Base-by-base conservation (phyloP, 2,113 vertebrate genomes). In the Platichthys flesus region DNA sequence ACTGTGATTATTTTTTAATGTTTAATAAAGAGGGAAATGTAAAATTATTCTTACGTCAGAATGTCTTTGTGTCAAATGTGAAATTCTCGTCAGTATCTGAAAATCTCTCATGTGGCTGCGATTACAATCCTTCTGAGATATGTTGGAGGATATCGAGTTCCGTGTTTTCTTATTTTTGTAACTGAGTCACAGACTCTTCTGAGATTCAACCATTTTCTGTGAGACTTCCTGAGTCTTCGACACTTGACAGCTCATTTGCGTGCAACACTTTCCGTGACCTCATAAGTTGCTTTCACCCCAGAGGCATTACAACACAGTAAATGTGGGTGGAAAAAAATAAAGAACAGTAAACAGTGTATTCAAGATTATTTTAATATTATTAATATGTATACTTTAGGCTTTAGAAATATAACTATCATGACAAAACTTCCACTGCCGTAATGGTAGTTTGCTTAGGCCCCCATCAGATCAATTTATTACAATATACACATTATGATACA, bases 361-460 rank as follows among this genome's bases (percentile, higher is more conserved):
- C 95, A 95, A 97, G 96, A 95, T 94, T 89, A 91, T 94, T 96
- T 96, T 97, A 96, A 96, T 97, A 95, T 92, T 95, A 96, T 94
- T 95, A 95, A 96, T 94, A 91, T 91, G 93, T 95, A 91, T 94
- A 94, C 87, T 95, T 94, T 94, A 94, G 95, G 94, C 94, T 95
- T 97, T 96, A 97, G 96, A 97, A 98, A 97, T 95, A 95, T 90
- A 95, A 96, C 93, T 96, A 95, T 96, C 93, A 95, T 95, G 92
- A 95, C 93, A 94, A 93, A 94, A 94, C 89, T 87, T 94, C 90
- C 91, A 95, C 95, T 95, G 93, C 92, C 94, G 94, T 96, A 95
- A 95, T 94, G 93, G 94, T 95, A 91, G 76, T 86, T 93, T 93
- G 89, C 89, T 91, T 93, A 92, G 92, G 91, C 85, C 88, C 93